A percentile compares a stretch with the other conserved stretches of the same genome.
Evolutionary conservation across 2,888 invertebrate species (phyloP).

Genomic region (Scaptomyza flava): DNA sequence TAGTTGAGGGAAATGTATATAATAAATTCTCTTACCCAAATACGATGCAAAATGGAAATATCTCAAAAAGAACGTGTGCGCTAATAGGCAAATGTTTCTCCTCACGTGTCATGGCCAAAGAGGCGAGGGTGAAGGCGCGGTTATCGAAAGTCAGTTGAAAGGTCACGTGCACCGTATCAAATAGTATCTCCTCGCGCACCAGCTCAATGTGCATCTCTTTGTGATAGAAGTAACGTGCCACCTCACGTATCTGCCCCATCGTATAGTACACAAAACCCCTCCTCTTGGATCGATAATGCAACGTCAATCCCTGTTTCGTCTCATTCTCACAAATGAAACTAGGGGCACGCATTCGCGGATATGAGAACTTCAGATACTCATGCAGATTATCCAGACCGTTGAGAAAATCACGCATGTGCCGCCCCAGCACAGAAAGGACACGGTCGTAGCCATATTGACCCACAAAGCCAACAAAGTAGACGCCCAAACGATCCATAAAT

Average conservation of each 20-base stretch:
- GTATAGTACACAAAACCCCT: constrained; percentile 98
- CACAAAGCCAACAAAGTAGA: constrained; percentile 96
- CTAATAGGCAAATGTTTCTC: constrained; percentile 95
- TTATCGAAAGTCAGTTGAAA: constrained; percentile 98
- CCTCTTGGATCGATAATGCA: constrained; percentile 97
- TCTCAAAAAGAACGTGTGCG: constrained; percentile 96
- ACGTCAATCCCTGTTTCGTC: constrained; percentile 94
- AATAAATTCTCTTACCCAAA: constrained; percentile 89
- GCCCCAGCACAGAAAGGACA: constrained; percentile 94
- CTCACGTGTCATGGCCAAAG: constrained; percentile 93
- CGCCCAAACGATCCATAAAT: constrained; percentile 97
- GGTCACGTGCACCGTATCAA: constrained; percentile 96
- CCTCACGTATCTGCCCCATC: constrained; percentile 97
- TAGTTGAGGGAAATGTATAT: background rate
- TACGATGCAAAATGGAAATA: constrained; percentile 98
- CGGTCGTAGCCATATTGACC: constrained; percentile 97
- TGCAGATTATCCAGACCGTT: constrained; percentile 98
- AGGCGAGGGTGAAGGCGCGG: constrained; percentile 93
- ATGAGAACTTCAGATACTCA: constrained; percentile 98
- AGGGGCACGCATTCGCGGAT: constrained; percentile 94
- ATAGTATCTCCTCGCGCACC: constrained; percentile 92
- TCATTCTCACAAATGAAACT: constrained; percentile 99
- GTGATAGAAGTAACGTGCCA: constrained; percentile 96
- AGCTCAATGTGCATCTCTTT: constrained; percentile 97
- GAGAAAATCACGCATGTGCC: constrained; percentile 97